A percentile compares a stretch with the other conserved stretches of the same genome.
phyloP scores from a whole-genome alignment of 2,113 vertebrate genomes.

The Tapirus terrestris region DNA sequence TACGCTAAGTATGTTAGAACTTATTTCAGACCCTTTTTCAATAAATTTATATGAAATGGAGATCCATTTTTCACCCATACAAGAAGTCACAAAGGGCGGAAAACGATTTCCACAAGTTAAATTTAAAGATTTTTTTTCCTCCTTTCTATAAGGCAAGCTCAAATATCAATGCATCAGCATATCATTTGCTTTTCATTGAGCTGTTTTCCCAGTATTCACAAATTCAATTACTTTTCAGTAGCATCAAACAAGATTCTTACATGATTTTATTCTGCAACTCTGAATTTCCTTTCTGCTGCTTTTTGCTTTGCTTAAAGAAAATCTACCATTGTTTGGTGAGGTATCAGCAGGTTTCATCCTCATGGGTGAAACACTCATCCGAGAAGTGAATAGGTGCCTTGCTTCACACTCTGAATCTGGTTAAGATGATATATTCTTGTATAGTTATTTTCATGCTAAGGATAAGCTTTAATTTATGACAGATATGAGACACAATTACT shows the following conservation, averaged over 20 bases:
- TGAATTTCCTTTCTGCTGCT: conserved; percentile 73
- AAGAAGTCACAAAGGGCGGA: neutral
- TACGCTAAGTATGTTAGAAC: conserved; percentile 31
- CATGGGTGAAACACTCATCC: neutral
- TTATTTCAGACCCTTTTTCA: neutral
- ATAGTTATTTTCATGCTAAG: conserved; percentile 42
- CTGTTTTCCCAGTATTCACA: conserved; percentile 68
- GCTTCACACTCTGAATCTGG: conserved; percentile 57
- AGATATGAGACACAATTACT: conserved; percentile 29
- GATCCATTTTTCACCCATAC: neutral
- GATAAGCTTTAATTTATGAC: neutral
- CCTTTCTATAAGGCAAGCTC: conserved; percentile 54
- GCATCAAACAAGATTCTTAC: conserved; percentile 69
- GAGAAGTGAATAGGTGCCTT: conserved; percentile 50
- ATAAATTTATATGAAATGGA: neutral
- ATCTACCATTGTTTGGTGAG: conserved; percentile 70
- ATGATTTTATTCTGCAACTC: conserved; percentile 78
- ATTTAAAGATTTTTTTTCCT: conserved; percentile 62
- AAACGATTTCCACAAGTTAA: conserved; percentile 57
- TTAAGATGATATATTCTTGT: conserved; percentile 27
- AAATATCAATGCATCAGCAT: conserved; percentile 55
- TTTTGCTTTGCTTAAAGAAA: conserved; percentile 79
- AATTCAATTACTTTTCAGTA: conserved; percentile 79
- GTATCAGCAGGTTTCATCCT: conserved; percentile 75
- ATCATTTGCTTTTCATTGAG: conserved; percentile 62